phyloP scores from a whole-genome alignment of 2,888 invertebrate genomes.

The Poecilus cupreus region DNA sequence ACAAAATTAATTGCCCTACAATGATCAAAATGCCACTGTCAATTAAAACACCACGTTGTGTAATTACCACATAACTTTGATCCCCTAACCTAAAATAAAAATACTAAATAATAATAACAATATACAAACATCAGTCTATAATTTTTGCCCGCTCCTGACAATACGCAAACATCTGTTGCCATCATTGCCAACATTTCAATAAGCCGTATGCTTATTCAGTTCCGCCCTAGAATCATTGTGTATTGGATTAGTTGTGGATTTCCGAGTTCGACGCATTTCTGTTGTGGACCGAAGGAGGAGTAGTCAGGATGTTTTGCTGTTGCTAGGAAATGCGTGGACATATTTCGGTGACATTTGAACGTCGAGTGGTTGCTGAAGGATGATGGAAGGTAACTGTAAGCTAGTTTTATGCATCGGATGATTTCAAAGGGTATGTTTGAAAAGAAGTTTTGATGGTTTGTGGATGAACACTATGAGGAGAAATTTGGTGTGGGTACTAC shows the following conservation, averaged over 20 bases:
- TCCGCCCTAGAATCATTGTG: constrained; percentile 36
- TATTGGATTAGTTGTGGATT: constrained; percentile 43
- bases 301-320: constrained; percentile 40
- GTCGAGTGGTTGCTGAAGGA: not conserved
- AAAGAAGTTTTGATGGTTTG: constrained; percentile 34
- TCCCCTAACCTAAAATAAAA: not conserved
- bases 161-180: constrained; percentile 48
- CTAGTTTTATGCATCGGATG: constrained; percentile 40
- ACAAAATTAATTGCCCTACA: no score
- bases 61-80: constrained; percentile 7
- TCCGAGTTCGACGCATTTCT: constrained; percentile 38
- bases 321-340: constrained; percentile 38
- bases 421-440: constrained; percentile 27
- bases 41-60: not conserved
- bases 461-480: no score
- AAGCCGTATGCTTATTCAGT: constrained; percentile 42
- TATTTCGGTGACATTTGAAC: constrained; percentile 50
- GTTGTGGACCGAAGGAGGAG: not conserved
- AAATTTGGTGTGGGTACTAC: no score
- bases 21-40: no score
- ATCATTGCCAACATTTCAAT: constrained; percentile 36
- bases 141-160: constrained; percentile 7
- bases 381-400: constrained; percentile 31
- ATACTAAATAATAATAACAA: not conserved
- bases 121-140: constrained; percentile 6